phyloP scores from a whole-genome alignment of 2,888 invertebrate species.

The Agonopterix arenella region DNA sequence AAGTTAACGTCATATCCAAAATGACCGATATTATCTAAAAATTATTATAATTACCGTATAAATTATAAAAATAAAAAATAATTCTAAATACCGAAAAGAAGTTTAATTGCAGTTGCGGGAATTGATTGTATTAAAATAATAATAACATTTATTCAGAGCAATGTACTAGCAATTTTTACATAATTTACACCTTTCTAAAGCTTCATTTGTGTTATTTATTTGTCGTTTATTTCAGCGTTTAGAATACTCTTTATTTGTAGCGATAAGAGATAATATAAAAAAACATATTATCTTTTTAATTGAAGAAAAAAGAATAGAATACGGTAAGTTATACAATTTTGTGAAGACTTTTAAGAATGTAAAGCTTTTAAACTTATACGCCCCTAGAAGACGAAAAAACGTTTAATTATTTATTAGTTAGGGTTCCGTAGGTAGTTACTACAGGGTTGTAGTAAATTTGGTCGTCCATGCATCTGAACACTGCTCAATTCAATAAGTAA shows the following conservation, averaged over 20 bases:
- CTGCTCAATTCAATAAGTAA: constrained; percentile 69
- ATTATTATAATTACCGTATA: constrained; percentile 32
- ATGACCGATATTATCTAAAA: constrained; percentile 48
- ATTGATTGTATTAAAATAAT: constrained; percentile 48
- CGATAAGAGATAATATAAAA: constrained; percentile 43
- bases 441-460: constrained; percentile 67
- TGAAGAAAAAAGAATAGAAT: constrained; percentile 49
- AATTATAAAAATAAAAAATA: constrained; percentile 23
- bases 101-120: constrained; percentile 53
- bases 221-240: constrained; percentile 19
- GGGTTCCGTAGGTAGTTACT: constrained; percentile 63
- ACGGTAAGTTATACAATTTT: constrained; percentile 67
- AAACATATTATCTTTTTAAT: constrained; percentile 42
- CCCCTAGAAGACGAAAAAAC: constrained; percentile 52
- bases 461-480: constrained; percentile 67
- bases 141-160: constrained; percentile 32
- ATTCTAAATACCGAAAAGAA: constrained; percentile 20
- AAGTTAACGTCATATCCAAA: constrained; percentile 56
- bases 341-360: constrained; percentile 65
- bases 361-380: constrained; percentile 65
- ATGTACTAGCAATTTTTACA: constrained; percentile 26
- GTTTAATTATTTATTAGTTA: constrained; percentile 53
- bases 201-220: constrained; percentile 22
- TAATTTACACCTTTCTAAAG: constrained; percentile 17
- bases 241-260: constrained; percentile 38